Evolutionary conservation across 2,888 invertebrate species (phyloP).

Genomic region (Ctenicera cuprea): DNA sequence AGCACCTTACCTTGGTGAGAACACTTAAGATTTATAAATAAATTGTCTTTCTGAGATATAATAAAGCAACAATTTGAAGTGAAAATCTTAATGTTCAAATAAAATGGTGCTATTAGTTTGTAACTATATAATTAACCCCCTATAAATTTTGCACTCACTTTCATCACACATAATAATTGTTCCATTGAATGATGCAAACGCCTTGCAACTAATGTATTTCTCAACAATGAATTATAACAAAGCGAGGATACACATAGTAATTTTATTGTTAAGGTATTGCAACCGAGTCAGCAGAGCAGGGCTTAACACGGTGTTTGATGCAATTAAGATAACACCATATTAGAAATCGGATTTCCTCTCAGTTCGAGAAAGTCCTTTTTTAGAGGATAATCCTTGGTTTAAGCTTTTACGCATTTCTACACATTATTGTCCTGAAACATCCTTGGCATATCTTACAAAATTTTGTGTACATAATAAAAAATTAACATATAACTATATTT

Average conservation of each 20-base stretch:
- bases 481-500: constrained; percentile 24
- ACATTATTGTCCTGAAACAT: background rate
- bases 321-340: constrained; percentile 13
- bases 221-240: constrained; percentile 45
- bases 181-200: constrained; percentile 35
- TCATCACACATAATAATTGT: constrained; percentile 25
- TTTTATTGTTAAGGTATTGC: constrained; percentile 47
- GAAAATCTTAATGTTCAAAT: background rate
- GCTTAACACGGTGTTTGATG: constrained; percentile 29
- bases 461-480: constrained; percentile 3
- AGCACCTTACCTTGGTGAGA: background rate
- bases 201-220: constrained; percentile 40
- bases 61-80: background rate
- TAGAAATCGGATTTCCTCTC: constrained; percentile 11
- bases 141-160: constrained; percentile 22
- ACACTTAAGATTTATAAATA: background rate
- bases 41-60: background rate
- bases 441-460: background rate
- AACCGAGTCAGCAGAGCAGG: constrained; percentile 24
- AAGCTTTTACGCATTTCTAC: background rate
- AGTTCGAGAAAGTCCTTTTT: constrained; percentile 4
- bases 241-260: constrained; percentile 43
- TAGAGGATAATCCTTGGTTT: constrained; percentile 3
- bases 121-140: background rate
- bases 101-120: background rate